phyloP scores from a whole-genome alignment of 1,140 invertebrate species.

The Medauroidea extradentata region DNA sequence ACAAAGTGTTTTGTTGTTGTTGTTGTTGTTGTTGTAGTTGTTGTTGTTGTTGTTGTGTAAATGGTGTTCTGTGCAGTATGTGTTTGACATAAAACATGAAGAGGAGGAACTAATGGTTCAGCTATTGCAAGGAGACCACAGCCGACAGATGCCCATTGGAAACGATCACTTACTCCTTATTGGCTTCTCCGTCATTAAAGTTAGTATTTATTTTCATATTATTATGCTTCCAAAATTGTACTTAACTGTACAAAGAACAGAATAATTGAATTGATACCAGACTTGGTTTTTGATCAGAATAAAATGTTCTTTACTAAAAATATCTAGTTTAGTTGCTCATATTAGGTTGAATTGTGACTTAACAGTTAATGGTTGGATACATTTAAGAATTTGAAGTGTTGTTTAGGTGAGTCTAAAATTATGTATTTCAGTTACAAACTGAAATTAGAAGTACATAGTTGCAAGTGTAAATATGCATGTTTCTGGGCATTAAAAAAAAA shows the following conservation, averaged over 20 bases:
- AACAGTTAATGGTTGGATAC: too few species aligned
- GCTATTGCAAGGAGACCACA: slow-evolving; percentile 49
- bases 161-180: slow-evolving; percentile 44
- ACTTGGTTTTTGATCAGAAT: too few species aligned
- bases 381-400: too few species aligned
- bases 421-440: neutral
- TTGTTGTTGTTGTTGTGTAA: neutral
- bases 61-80: slow-evolving; percentile 42
- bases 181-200: slow-evolving; percentile 53
- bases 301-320: too few species aligned
- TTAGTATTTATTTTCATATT: neutral
- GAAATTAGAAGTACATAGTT: neutral
- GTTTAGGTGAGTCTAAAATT: too few species aligned
- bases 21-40: neutral
- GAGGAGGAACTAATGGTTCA: slow-evolving; percentile 54
- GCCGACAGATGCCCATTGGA: slow-evolving; percentile 31
- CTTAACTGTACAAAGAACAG: too few species aligned
- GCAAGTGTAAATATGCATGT: neutral
- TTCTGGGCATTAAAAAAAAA: neutral
- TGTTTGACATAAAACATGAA: slow-evolving; percentile 49
- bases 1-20: neutral
- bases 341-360: too few species aligned
- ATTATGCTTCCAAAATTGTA: neutral
- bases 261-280: too few species aligned
- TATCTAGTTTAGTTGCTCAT: too few species aligned